Evolutionary conservation across 2,888 invertebrate genomes (phyloP), one percentile per base, ranked within the genome.

Genomic region (Drosophila nr. fundita): DNA sequence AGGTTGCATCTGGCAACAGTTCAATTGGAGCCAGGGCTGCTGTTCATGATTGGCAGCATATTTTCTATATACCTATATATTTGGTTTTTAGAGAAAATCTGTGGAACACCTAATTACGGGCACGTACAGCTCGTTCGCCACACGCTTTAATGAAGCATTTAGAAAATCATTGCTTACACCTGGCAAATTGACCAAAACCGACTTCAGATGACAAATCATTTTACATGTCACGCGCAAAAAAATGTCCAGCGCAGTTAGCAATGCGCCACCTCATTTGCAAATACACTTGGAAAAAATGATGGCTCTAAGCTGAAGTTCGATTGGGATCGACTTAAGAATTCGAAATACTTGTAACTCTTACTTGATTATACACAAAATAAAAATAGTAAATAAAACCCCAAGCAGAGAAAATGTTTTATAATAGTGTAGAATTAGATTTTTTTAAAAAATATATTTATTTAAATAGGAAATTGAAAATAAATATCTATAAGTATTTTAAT

Each of bases 1-100:
- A 78, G 86, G 86, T 74, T 76, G 86, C 86, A 76, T 63, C 55
- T 69, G 84, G 88, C 86, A 77, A 68, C 55, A 69, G 82, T 82
- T 84, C 84, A 87, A 87, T 78, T 80, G 80, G 68, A 73, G 82
- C 67, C 76, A 75, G 72, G 52, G 67, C 74, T 54, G 72, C 59
- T 63, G 68, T 61, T 29, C 70, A 72, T 80, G 73, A 70, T 60
- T 53, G 38, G 55, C 65, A 66, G 70, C 74, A 68, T 62, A 74
- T 77, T 55, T 0, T n/a, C 15, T 21, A 8, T 2, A 8, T 24
- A 45, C 45, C 15, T 15, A 24, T 21, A 27, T 52, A 3, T 29
- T 38, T 57, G 42, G 6, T 52, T 29, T 50, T 61, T 27, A 48
- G 65, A 27, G 34, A 67, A 55, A 68, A 71, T 68, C 60, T 55